phyloP scores from a whole-genome alignment of 2,113 vertebrate species.

The Perognathus longimembris region DNA sequence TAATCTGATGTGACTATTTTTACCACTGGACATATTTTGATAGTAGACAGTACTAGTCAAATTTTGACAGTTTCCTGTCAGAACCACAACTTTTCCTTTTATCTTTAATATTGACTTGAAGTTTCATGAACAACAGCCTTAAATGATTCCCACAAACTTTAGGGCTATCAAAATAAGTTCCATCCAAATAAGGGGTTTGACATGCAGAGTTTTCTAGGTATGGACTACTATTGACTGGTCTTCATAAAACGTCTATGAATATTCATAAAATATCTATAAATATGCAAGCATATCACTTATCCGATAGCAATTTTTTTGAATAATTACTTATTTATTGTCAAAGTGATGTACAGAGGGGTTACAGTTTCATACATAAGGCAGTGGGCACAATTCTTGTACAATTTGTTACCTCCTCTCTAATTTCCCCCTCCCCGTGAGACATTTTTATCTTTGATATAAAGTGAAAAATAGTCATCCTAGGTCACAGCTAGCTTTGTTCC shows the following conservation, averaged over 20 bases:
- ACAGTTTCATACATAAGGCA: too few relatives aligned
- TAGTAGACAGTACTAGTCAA: too few relatives aligned
- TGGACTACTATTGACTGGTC: neutral
- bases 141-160: neutral
- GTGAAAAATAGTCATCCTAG: neutral
- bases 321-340: too few relatives aligned
- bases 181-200: neutral
- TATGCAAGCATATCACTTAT: neutral
- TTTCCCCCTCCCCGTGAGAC: too few relatives aligned
- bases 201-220: neutral
- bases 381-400: too few relatives aligned
- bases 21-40: too few relatives aligned
- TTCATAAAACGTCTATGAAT: too few relatives aligned
- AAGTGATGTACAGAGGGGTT: too few relatives aligned
- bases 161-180: neutral
- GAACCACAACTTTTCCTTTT: too few relatives aligned
- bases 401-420: too few relatives aligned
- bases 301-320: neutral
- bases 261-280: neutral
- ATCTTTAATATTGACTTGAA: neutral
- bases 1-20: neutral
- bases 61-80: too few relatives aligned
- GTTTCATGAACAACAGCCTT: neutral
- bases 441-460: neutral
- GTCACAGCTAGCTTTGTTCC: neutral